These are phyloP conservation scores for Pocillopora grandis DNA, from an alignment of 92 coral and sea anemone species.

Conservation along the genomic window DNA sequence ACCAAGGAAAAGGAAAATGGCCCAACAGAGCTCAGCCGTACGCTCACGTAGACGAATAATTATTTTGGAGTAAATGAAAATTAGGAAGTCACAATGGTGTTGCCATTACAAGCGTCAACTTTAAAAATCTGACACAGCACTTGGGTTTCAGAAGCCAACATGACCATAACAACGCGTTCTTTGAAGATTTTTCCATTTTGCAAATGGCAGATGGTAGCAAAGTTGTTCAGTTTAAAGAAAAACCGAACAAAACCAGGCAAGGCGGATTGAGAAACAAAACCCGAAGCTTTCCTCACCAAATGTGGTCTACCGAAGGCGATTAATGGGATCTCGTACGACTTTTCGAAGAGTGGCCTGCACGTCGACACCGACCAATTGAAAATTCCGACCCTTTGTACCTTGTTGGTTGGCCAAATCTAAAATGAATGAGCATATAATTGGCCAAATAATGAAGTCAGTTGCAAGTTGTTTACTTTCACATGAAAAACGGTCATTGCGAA, in stretches of 20 bases:
- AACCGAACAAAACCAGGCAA: too few species aligned
- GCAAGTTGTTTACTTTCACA: too few species aligned
- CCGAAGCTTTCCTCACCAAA: too few species aligned
- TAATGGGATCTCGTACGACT: too few species aligned
- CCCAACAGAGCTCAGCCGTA: slow-evolving; percentile 42
- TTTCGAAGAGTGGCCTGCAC: slow-evolving; percentile 24
- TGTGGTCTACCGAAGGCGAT: too few species aligned
- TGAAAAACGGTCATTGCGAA: background rate
- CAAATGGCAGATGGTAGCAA: too few species aligned
- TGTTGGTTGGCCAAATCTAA: too few species aligned
- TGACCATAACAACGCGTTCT: slow-evolving; percentile 46
- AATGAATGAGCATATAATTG: background rate
- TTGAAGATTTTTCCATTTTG: slow-evolving; percentile 39
- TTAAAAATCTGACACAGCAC: background rate
- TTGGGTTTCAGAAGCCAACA: slow-evolving; percentile 41
- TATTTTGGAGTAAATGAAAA: background rate
- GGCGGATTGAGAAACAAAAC: too few species aligned
- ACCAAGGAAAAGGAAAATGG: slow-evolving; percentile 52
- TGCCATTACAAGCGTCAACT: background rate
- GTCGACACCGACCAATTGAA: slow-evolving; percentile 8
- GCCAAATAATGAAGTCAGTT: too few species aligned
- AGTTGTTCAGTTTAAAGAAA: too few species aligned
- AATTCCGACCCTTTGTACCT: slow-evolving; percentile 43
- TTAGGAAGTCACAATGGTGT: slow-evolving; percentile 23
- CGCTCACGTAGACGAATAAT: slow-evolving; percentile 20